Percentiles rank a stretch among this genome's conserved stretches.
phyloP scores from a whole-genome alignment of 2,888 invertebrate species.

The Esperia sulphurella region DNA sequence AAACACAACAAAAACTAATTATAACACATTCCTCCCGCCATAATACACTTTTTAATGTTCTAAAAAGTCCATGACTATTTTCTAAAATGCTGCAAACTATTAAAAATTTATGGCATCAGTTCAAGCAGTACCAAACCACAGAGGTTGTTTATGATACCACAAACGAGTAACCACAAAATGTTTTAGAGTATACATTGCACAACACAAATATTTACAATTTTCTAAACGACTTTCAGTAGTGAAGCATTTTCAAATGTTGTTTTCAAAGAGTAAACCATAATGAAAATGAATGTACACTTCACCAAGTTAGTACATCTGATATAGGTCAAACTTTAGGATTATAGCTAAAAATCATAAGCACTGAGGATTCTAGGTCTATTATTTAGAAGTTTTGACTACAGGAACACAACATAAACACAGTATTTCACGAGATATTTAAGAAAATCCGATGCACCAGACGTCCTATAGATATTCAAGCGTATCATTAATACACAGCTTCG shows the following conservation, averaged over 20 bases:
- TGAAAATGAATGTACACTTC: no score
- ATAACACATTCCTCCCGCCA: slow-evolving; percentile 18
- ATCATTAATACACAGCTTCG: slow-evolving; percentile 14
- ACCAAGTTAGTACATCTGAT: no score
- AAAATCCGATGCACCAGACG: slow-evolving; percentile 6
- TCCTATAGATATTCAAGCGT: slow-evolving; percentile 12
- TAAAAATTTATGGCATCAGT: slow-evolving; percentile 1
- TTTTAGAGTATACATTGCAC: neutral
- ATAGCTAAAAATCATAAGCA: no score
- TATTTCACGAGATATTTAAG: slow-evolving; percentile 5
- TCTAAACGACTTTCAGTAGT: no score
- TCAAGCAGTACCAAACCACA: neutral
- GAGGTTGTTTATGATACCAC: slow-evolving; percentile 2
- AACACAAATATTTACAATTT: slow-evolving; percentile 4
- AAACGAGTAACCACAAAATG: neutral
- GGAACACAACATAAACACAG: slow-evolving; percentile 1
- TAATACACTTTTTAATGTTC: neutral
- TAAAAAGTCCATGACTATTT: slow-evolving; percentile 1
- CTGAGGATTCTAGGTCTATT: no score
- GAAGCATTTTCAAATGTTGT: no score
- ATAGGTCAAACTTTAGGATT: no score
- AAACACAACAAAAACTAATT: slow-evolving; percentile 11
- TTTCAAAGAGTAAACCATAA: no score
- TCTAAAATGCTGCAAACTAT: neutral
- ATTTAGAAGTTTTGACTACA: neutral